Base-by-base conservation (phyloP, 2,888 invertebrate genomes). In the Diadromus collaris region DNA sequence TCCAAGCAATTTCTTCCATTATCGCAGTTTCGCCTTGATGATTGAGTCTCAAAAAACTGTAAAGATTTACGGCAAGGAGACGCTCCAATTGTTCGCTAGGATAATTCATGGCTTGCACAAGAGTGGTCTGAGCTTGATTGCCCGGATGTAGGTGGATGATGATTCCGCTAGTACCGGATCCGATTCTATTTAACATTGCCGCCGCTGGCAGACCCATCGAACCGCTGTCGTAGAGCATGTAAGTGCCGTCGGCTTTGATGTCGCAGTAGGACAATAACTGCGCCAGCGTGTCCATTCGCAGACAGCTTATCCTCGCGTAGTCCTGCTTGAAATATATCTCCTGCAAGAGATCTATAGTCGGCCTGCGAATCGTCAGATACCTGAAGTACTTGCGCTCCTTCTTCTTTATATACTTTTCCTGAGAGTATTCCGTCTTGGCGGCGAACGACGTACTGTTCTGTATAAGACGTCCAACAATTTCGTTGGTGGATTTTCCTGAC, bases 331-430 rank as follows among this genome's bases (percentile, higher is more conserved):
- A 97, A 91, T 96, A 96, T 86, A 98, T 95, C 85, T 98, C 96
- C 24, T 95, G 92, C 58, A 99, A 91, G n/a, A 96, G 91, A 60
- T 97, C 92, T 75, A 98, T 93, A 46, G 94, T 96, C 0, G 99
- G 98, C 87, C 93, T 94, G 6, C 95, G 92, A 63, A 99, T 93
- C 83, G 95, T 95, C 19, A 98, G 92, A 87, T 95, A 96, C 86
- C 96, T 96, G 88, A 95, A 96, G 91, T 98, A 99, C 91, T 99
- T 99, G 85, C 95, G 96, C 86, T 97, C 96, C 90, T 99, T 99
- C 90, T 99, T 99, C 86, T 95, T 96, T 56, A 99, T 93, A 90
- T 99, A 99, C 90, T 99, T 99, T 85, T 97, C 97, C 90, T 99
- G 97, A 0, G 96, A 96, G 90, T 95, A 99, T 86, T 96, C 97